Conservation (phyloP, 37 sponge, comb jelly and placozoan species). For the Lycopodina hypogea region DNA sequence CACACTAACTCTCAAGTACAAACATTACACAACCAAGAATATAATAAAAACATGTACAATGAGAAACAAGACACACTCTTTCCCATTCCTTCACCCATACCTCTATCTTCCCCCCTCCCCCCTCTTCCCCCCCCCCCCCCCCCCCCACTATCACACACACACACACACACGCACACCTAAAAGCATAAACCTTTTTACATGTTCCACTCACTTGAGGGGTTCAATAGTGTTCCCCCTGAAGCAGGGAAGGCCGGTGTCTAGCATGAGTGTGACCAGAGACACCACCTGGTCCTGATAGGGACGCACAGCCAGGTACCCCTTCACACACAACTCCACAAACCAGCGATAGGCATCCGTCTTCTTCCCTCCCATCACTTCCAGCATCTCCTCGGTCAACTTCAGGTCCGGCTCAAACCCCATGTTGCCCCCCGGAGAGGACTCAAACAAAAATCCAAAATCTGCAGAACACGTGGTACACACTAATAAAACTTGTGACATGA, state of each 20-base stretch:
- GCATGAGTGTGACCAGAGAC: slow-evolving; percentile 90
- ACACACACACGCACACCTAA: not conserved
- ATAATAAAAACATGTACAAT: too few relatives aligned
- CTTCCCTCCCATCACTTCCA: slow-evolving; percentile 94
- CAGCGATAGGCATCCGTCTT: slow-evolving; percentile 62
- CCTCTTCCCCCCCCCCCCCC: too few relatives aligned
- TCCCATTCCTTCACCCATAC: too few relatives aligned
- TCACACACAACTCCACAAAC: slow-evolving; percentile 87
- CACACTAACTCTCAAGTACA: too few relatives aligned
- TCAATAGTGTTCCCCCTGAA: slow-evolving; percentile 92
- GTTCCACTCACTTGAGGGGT: slow-evolving; percentile 49
- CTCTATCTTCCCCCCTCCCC: too few relatives aligned
- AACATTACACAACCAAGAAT: too few relatives aligned
- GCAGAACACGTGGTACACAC: slow-evolving; percentile 6
- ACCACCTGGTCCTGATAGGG: slow-evolving; percentile 88
- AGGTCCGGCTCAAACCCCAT: slow-evolving; percentile 97
- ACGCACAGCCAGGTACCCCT: slow-evolving; percentile 88
- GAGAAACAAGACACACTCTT: too few relatives aligned
- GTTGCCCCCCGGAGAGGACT: slow-evolving; percentile 98
- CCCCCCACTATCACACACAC: not conserved
- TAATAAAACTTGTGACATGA: not conserved
- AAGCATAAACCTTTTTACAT: not conserved
- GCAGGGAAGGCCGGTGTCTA: slow-evolving; percentile 95
- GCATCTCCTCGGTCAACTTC: slow-evolving; percentile 96
- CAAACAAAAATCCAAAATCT: slow-evolving; percentile 99